Conservation (phyloP, 2,113 vertebrate genomes). For the Alethe castanea region DNA sequence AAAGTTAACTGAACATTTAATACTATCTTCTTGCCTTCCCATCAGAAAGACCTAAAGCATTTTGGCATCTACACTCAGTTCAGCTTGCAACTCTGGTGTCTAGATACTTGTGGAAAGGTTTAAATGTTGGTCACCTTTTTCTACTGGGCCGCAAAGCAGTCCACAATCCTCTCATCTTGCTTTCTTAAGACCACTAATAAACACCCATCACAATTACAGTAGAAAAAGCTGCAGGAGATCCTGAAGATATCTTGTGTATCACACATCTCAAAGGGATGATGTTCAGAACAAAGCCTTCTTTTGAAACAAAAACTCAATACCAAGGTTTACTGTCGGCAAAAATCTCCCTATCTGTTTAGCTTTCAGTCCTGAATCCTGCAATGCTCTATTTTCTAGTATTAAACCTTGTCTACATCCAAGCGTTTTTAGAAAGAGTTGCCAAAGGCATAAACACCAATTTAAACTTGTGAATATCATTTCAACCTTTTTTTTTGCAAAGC, state of each 20-base stretch:
- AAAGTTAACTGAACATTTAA: background rate
- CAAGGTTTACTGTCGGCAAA: background rate
- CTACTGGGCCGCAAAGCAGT: background rate
- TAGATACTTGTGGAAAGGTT: constrained; percentile 6
- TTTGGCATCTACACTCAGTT: background rate
- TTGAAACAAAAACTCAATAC: background rate
- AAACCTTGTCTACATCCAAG: background rate
- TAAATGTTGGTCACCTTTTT: background rate
- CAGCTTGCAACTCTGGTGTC: background rate
- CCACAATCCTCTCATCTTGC: background rate
- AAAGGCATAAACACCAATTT: background rate
- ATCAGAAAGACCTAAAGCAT: background rate
- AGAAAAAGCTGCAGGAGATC: background rate
- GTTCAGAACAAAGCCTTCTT: background rate
- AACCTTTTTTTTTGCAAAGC: background rate
- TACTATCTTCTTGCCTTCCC: background rate
- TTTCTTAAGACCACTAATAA: background rate
- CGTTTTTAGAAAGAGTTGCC: background rate
- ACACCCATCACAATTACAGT: background rate
- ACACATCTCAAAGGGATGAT: background rate
- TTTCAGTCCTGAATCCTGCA: background rate
- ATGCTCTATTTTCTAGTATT: background rate
- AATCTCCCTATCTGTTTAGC: background rate
- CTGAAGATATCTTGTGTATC: background rate
- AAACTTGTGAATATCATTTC: background rate